Evolutionary conservation across 1,140 invertebrate genomes (phyloP).

Genomic region (Zaprionus ornatus): DNA sequence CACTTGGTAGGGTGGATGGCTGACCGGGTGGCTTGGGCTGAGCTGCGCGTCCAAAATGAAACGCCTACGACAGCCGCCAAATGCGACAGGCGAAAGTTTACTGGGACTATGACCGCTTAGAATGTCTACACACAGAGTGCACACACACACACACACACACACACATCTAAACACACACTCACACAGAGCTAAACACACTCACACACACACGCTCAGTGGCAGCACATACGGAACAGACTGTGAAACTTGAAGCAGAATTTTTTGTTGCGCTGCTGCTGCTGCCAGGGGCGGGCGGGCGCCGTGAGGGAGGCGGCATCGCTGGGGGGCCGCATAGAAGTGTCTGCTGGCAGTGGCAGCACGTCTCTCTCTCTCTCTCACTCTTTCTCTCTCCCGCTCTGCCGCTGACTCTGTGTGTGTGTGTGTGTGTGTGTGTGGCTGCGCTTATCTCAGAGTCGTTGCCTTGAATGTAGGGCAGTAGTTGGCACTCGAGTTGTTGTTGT

Average conservation of each 20-base stretch:
- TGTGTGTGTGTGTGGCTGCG: constrained; percentile 44
- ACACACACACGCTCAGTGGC: not conserved
- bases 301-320: constrained; percentile 20
- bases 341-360: constrained; percentile 63
- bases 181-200: constrained; percentile 7
- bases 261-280: constrained; percentile 48
- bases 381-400: not conserved
- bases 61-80: constrained; percentile 38
- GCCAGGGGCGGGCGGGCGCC: not conserved
- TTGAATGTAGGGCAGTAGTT: constrained; percentile 81
- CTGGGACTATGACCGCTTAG: constrained; percentile 83
- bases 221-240: constrained; percentile 57
- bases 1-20: not conserved
- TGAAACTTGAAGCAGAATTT: constrained; percentile 76
- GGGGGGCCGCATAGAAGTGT: constrained; percentile 73
- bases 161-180: constrained; percentile 32
- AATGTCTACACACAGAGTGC: constrained; percentile 72
- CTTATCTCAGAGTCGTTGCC: constrained; percentile 80
- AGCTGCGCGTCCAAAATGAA: not conserved
- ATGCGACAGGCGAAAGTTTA: constrained; percentile 75
- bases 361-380: not conserved
- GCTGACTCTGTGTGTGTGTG: constrained; percentile 16
- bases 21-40: not conserved
- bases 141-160: constrained; percentile 45
- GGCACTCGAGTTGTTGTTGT: constrained; percentile 61